Conservation (phyloP, 2,113 vertebrate species). For the Rhinoderma darwinii region DNA sequence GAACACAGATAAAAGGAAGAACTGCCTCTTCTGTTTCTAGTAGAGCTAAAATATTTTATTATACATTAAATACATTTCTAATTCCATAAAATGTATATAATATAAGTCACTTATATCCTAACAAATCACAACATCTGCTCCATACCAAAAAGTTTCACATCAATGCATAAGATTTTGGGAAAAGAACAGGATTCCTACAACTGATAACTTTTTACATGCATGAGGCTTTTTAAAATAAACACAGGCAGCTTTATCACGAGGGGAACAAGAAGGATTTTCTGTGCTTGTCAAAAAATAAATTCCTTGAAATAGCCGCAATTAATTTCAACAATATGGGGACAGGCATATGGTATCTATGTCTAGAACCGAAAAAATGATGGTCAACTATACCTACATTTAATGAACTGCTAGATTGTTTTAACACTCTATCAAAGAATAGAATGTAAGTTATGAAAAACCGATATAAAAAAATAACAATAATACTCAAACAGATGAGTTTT, state of each 20-base stretch:
- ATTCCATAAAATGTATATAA: constrained; percentile 24
- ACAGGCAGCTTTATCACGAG: constrained; percentile 36
- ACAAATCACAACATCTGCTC: constrained; percentile 39
- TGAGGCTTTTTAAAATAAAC: constrained; percentile 52
- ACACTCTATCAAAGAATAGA: background rate
- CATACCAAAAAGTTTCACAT: constrained; percentile 23
- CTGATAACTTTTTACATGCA: constrained; percentile 53
- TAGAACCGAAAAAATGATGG: background rate
- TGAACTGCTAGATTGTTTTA: background rate
- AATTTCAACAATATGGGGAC: constrained; percentile 1
- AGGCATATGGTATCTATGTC: background rate
- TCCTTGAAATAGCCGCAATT: constrained; percentile 29
- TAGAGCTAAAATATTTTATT: background rate
- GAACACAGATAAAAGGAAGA: background rate
- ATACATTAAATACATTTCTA: background rate
- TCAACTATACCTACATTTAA: background rate
- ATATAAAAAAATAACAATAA: background rate
- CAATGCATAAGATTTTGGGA: constrained; percentile 10
- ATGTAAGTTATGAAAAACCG: background rate
- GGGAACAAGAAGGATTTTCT: constrained; percentile 49
- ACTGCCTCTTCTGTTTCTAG: background rate
- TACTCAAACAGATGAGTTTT: background rate
- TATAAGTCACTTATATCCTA: constrained; percentile 11
- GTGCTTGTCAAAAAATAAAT: constrained; percentile 45
- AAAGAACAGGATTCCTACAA: constrained; percentile 26